These are phyloP conservation scores for Drosophila persimilis DNA, from an alignment of 1,140 invertebrate species.

Conservation along the genomic window DNA sequence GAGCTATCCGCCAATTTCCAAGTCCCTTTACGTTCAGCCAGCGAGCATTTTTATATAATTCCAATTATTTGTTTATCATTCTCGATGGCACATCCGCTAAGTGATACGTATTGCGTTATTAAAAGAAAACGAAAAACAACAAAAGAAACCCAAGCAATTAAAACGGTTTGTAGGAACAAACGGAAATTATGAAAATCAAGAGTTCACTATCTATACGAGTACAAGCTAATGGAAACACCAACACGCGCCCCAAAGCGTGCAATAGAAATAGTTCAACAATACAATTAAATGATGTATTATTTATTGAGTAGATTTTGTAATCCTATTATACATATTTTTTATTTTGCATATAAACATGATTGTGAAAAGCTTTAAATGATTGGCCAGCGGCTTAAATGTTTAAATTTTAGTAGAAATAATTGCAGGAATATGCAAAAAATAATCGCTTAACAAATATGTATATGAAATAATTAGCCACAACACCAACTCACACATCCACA, in stretches of 20 bases:
- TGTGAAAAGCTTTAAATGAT: slow-evolving; percentile 77
- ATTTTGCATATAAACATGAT: slow-evolving; percentile 66
- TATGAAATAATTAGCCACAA: slow-evolving; percentile 49
- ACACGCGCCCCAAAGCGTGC: slow-evolving; percentile 41
- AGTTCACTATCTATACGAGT: slow-evolving; percentile 46
- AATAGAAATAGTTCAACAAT: slow-evolving; percentile 32
- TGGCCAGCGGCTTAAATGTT: slow-evolving; percentile 71
- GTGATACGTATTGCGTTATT: slow-evolving; percentile 36
- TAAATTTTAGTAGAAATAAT: slow-evolving; percentile 69
- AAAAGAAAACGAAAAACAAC: slow-evolving; percentile 13
- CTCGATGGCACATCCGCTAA: slow-evolving; percentile 30
- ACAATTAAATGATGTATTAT: slow-evolving; percentile 27
- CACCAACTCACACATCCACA: slow-evolving; percentile 21
- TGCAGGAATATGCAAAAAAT: slow-evolving; percentile 52
- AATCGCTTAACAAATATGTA: slow-evolving; percentile 42
- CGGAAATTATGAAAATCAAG: slow-evolving; percentile 25
- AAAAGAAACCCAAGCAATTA: slow-evolving; percentile 56
- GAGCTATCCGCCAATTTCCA: background rate
- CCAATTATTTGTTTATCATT: slow-evolving; percentile 33
- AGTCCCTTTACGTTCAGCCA: slow-evolving; percentile 40
- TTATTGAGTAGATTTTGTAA: slow-evolving; percentile 46
- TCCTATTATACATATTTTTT: slow-evolving; percentile 43
- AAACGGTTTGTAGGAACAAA: slow-evolving; percentile 29
- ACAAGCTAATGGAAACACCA: slow-evolving; percentile 29
- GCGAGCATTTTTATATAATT: slow-evolving; percentile 50